phyloP scores from a whole-genome alignment of 2,888 invertebrate species.

The Netelia inedita region DNA sequence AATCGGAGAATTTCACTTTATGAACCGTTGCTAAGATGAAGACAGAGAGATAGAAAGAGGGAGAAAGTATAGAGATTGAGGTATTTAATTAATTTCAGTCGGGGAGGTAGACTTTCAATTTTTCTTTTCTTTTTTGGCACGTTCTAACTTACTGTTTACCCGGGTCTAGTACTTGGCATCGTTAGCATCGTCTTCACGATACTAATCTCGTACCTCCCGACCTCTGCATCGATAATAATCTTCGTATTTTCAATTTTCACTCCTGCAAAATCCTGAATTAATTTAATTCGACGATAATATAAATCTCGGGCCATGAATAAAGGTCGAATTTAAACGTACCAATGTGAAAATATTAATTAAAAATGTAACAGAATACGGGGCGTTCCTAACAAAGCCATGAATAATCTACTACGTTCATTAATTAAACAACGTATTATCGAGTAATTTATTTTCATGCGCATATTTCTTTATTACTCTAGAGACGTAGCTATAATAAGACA shows the following conservation, averaged over 20 bases:
- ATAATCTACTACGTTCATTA: too few species aligned
- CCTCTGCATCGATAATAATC: not conserved
- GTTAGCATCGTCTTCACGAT: slow-evolving; percentile 1
- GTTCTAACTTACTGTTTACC: not conserved
- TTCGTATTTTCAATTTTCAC: not conserved
- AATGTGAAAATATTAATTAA: too few species aligned
- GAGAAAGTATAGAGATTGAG: not conserved
- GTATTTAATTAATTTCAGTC: slow-evolving; percentile 39
- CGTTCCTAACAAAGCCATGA: too few species aligned
- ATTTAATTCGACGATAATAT: not conserved
- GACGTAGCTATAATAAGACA: too few species aligned
- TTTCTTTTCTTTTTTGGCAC: not conserved
- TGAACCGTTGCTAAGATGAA: not conserved
- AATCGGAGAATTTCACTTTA: not conserved
- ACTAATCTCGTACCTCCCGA: not conserved
- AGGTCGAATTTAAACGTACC: too few species aligned
- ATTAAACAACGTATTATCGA: too few species aligned
- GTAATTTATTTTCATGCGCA: too few species aligned
- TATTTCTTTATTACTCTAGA: too few species aligned
- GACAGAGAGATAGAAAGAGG: too few species aligned
- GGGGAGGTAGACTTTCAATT: slow-evolving; percentile 28
- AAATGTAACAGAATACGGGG: too few species aligned
- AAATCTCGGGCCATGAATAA: too few species aligned
- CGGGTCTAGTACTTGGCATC: slow-evolving; percentile 12
- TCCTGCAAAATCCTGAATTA: slow-evolving; percentile 2